phyloP scores from a whole-genome alignment of 2,888 invertebrate genomes.

The Mechanitis mazaeus region DNA sequence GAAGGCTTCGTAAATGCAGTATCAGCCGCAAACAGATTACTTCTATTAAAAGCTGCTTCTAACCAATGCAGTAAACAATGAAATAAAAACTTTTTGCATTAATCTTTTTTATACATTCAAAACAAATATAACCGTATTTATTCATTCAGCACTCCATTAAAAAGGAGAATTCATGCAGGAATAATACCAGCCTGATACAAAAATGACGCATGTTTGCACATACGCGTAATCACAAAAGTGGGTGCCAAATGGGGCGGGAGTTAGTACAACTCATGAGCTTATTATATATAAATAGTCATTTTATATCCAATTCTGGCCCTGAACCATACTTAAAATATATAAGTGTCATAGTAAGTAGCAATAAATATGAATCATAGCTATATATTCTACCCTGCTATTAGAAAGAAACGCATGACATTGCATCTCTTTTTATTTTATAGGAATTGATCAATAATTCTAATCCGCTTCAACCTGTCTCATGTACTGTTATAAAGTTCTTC shows the following conservation, averaged over 20 bases:
- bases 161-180: neutral
- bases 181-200: constrained; percentile 1
- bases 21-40: constrained; percentile 27
- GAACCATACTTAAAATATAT: too few species aligned
- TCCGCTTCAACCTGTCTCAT: neutral
- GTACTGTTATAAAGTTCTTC: neutral
- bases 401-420: too few species aligned
- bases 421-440: neutral
- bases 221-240: constrained; percentile 26
- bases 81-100: too few species aligned
- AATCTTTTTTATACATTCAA: too few species aligned
- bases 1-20: constrained; percentile 36
- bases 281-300: too few species aligned
- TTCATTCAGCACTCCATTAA: constrained; percentile 2
- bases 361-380: too few species aligned
- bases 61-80: too few species aligned
- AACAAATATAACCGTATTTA: too few species aligned
- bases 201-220: constrained; percentile 29
- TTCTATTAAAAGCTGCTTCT: too few species aligned
- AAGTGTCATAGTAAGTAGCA: too few species aligned
- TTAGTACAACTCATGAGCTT: constrained; percentile 24
- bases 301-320: too few species aligned
- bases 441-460: neutral
- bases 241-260: constrained; percentile 21
- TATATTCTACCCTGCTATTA: too few species aligned